A percentile compares a stretch with the other conserved stretches of the same genome.
Conservation (phyloP, 2,797 vertebrate genomes). For the Threskiornis aethiopicus region DNA sequence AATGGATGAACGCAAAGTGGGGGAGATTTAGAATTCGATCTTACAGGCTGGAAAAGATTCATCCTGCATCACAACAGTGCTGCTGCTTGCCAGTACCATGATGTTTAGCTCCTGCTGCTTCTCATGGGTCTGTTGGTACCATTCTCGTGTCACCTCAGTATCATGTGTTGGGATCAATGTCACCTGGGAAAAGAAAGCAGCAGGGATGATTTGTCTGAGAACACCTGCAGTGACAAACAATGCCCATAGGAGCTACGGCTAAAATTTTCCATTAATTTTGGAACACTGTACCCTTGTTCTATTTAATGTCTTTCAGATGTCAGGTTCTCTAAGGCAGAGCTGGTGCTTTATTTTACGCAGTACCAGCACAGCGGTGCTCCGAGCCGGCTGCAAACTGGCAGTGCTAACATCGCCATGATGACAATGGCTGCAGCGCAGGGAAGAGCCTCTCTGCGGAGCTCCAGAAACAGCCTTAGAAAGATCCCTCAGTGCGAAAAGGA, state of each 20-base stretch:
- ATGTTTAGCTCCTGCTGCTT: conserved; percentile 97
- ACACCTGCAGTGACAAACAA: conserved; percentile 9
- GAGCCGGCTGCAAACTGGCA: neutral
- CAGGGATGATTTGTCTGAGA: conserved; percentile 4
- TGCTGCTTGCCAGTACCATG: conserved; percentile 98
- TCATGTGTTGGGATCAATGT: conserved; percentile 98
- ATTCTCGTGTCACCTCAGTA: conserved; percentile 95
- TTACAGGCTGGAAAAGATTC: conserved; percentile 99
- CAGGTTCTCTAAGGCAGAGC: neutral
- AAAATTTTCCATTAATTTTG: conserved; percentile 41
- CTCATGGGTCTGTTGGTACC: conserved; percentile 99
- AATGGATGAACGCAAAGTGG: conserved; percentile 35
- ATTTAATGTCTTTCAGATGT: conserved; percentile 58
- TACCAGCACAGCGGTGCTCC: neutral
- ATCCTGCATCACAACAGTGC: conserved; percentile 99
- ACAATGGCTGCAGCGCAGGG: neutral
- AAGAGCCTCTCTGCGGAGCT: neutral
- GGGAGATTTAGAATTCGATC: conserved; percentile 91
- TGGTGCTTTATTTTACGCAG: neutral
- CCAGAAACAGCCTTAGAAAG: neutral
- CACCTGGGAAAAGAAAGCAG: conserved; percentile 81
- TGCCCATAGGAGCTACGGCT: neutral
- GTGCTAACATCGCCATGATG: neutral
- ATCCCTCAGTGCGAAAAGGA: neutral
- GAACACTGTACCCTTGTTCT: conserved; percentile 42